These are phyloP conservation scores for Catharus minimus DNA, from an alignment of 2,113 vertebrate species.

Conservation along the genomic window DNA sequence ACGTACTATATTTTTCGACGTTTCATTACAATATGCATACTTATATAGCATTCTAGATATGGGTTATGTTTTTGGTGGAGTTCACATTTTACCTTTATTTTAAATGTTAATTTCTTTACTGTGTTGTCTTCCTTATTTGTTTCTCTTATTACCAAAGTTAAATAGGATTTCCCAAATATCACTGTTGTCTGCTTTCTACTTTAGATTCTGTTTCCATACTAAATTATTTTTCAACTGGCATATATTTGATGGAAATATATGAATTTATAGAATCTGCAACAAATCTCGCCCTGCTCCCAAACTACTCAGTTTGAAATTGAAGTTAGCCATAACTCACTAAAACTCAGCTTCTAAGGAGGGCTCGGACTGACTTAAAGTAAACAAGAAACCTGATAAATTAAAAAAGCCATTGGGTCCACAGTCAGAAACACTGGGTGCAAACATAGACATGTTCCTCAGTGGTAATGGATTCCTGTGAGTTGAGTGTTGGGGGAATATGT, in stretches of 20 bases:
- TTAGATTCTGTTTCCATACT: background rate
- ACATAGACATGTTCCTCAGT: fast-evolving
- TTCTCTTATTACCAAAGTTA: background rate
- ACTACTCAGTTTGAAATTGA: background rate
- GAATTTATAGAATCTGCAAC: background rate
- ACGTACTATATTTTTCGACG: background rate
- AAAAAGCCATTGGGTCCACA: background rate
- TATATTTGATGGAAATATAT: background rate
- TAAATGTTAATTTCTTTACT: background rate
- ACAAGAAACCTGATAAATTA: fast-evolving
- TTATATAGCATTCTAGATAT: background rate
- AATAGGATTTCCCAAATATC: background rate
- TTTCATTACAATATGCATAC: background rate
- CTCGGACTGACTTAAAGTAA: background rate
- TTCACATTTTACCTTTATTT: background rate
- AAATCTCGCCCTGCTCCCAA: background rate
- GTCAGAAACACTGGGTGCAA: background rate
- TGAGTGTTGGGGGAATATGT: background rate
- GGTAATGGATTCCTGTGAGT: background rate
- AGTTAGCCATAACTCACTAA: background rate
- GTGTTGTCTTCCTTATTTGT: background rate
- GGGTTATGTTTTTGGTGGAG: background rate
- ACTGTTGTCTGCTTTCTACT: background rate
- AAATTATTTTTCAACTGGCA: background rate
- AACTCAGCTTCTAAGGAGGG: background rate